phyloP scores from a whole-genome alignment of 1,140 invertebrate species.

The Procambarus clarkii region DNA sequence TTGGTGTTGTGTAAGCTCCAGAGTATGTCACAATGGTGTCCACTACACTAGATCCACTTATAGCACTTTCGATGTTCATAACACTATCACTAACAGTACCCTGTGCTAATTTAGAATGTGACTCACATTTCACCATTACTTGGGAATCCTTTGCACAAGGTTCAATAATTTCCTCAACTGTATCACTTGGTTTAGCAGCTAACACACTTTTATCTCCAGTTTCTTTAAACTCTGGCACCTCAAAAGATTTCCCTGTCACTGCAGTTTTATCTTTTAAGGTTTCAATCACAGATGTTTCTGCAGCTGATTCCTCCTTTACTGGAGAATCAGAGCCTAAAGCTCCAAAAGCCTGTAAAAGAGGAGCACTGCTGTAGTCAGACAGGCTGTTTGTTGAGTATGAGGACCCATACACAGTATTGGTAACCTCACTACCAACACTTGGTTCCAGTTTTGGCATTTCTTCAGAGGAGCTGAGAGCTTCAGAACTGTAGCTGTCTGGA shows the following conservation, averaged over 20 bases:
- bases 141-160: constrained; percentile 14
- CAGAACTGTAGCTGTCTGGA: constrained; percentile 75
- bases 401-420: not conserved
- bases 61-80: not conserved
- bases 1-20: constrained; percentile 17
- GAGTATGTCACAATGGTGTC: constrained; percentile 45
- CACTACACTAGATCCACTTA: not conserved
- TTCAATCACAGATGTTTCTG: not conserved
- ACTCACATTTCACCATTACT: constrained; percentile 23
- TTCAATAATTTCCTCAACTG: not conserved
- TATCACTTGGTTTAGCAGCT: not conserved
- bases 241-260: not conserved
- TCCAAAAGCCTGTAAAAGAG: constrained; percentile 54
- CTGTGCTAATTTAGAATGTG: constrained; percentile 30
- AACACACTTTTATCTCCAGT: not conserved
- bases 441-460: constrained; percentile 64
- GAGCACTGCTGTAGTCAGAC: constrained; percentile 49
- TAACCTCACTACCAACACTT: constrained; percentile 37
- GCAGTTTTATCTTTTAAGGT: not conserved
- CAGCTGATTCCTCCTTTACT: not conserved
- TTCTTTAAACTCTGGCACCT: not conserved
- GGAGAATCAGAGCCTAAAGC: constrained; percentile 6
- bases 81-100: constrained; percentile 20
- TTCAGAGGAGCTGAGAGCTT: constrained; percentile 13
- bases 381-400: constrained; percentile 17